These are phyloP conservation scores for Melanotus villosus DNA, from an alignment of 2,888 invertebrate species.

Conservation along the genomic window DNA sequence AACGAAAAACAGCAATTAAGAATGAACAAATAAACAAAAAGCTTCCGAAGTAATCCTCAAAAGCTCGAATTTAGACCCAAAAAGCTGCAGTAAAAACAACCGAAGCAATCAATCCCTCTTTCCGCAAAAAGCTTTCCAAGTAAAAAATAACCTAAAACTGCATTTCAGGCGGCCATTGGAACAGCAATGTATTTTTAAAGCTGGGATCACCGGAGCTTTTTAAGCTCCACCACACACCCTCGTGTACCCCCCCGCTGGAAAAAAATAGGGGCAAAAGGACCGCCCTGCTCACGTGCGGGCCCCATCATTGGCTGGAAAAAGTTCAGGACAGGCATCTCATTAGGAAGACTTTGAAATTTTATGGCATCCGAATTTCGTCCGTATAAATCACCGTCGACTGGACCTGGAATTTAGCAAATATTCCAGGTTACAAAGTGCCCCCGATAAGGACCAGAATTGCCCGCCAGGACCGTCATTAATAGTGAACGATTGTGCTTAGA, in stretches of 20 bases:
- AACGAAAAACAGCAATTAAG: conserved; percentile 47
- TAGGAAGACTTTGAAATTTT: conserved; percentile 68
- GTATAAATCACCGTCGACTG: conserved; percentile 64
- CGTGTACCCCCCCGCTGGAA: conserved; percentile 60
- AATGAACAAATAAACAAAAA: conserved; percentile 48
- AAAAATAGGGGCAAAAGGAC: conserved; percentile 58
- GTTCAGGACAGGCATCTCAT: conserved; percentile 67
- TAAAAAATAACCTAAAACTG: conserved; percentile 65
- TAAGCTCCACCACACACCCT: conserved; percentile 56
- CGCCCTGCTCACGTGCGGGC: conserved; percentile 57
- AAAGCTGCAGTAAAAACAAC: conserved; percentile 62
- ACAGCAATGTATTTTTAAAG: conserved; percentile 68
- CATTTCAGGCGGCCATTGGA: conserved; percentile 68
- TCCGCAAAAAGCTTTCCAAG: conserved; percentile 61
- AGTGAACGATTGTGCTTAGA: conserved; percentile 60
- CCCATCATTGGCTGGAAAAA: conserved; percentile 67
- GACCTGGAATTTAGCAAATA: conserved; percentile 52
- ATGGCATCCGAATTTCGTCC: conserved; percentile 65
- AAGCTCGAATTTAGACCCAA: conserved; percentile 64
- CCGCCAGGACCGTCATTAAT: conserved; percentile 61
- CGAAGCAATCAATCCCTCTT: conserved; percentile 63
- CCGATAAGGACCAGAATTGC: conserved; percentile 59
- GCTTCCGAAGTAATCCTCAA: conserved; percentile 53
- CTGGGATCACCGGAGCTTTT: conserved; percentile 65
- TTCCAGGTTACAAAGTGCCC: conserved; percentile 50